Conservation (phyloP, 2,888 invertebrate genomes). For the Lepidonotus clava region DNA sequence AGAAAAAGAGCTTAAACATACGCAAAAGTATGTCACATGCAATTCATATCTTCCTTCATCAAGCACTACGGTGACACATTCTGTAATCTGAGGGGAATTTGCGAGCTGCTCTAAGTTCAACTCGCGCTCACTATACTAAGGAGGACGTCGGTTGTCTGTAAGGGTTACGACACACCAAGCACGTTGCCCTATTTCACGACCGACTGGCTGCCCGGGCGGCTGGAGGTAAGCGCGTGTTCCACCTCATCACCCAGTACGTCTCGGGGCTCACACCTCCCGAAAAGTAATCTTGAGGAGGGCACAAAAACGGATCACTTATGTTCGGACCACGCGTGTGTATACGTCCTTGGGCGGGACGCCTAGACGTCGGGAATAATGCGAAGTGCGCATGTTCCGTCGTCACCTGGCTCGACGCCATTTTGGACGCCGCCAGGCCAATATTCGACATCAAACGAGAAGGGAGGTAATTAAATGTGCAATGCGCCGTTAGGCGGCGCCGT, state of each 20-base stretch:
- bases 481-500: conserved; percentile 20
- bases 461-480: conserved; percentile 42
- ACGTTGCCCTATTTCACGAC: neutral
- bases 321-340: neutral
- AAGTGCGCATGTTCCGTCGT: conserved; percentile 11
- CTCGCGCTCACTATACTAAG: too few relatives aligned
- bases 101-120: too few relatives aligned
- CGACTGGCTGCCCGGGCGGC: neutral
- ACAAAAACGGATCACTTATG: neutral
- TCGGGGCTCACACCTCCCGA: neutral
- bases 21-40: too few relatives aligned
- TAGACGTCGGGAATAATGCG: neutral
- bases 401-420: neutral
- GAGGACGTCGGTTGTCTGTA: neutral
- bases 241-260: conserved; percentile 22
- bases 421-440: neutral
- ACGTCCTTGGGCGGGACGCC: neutral
- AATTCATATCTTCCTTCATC: too few relatives aligned
- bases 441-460: conserved; percentile 30
- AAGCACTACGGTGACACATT: too few relatives aligned
- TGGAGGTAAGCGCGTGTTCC: neutral
- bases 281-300: neutral
- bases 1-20: too few relatives aligned
- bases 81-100: too few relatives aligned
- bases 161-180: neutral